Evolutionary conservation across 1,140 invertebrate genomes (phyloP).

Genomic region (Anastrepha ludens): DNA sequence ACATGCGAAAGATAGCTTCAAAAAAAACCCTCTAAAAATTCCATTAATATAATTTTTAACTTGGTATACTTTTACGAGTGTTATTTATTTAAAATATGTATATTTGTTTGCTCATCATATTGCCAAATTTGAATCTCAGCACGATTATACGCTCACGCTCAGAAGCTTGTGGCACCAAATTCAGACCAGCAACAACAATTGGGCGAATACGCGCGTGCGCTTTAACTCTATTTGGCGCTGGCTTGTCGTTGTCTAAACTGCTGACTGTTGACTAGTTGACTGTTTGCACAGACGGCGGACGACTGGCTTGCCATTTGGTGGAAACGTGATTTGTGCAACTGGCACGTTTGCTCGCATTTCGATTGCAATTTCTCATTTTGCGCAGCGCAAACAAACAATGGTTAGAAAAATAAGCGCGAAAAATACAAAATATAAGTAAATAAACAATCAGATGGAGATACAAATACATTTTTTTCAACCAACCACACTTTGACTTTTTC

Average conservation of each 20-base stretch:
- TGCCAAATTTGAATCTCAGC: slow-evolving; percentile 18
- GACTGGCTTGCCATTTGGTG: not conserved
- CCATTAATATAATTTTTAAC: no score
- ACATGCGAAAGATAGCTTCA: no score
- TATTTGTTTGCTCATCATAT: slow-evolving; percentile 22
- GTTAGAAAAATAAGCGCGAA: slow-evolving; percentile 8
- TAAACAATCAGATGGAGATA: not conserved
- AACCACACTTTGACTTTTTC: not conserved
- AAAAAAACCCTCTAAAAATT: no score
- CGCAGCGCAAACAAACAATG: slow-evolving; percentile 5
- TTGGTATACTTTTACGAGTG: no score
- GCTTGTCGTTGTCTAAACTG: not conserved
- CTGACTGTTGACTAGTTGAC: not conserved
- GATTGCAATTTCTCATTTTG: slow-evolving; percentile 50
- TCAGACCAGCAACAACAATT: not conserved
- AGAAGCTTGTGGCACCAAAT: not conserved
- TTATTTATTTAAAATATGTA: not conserved
- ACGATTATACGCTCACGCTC: not conserved
- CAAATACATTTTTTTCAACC: not conserved
- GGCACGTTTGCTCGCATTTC: slow-evolving; percentile 55
- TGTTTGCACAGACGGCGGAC: not conserved
- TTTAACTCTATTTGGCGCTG: not conserved
- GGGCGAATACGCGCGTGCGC: slow-evolving; percentile 22
- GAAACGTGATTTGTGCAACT: slow-evolving; percentile 53
- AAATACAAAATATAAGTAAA: slow-evolving; percentile 10